Conservation (phyloP, 1,140 invertebrate species). For the Aphaenogaster ashmeadi region DNA sequence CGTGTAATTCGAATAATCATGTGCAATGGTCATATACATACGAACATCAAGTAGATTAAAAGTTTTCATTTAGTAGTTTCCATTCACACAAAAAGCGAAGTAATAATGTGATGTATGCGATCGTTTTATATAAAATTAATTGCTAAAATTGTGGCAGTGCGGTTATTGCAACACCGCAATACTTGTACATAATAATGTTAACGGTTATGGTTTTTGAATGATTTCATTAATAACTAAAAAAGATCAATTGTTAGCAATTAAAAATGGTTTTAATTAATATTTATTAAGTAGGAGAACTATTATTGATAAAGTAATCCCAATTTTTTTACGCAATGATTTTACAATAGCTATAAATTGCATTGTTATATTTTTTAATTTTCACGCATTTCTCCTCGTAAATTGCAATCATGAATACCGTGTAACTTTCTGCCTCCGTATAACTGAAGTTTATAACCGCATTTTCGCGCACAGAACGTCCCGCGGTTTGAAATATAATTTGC, state of each 20-base stretch:
- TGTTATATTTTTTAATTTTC: slow-evolving; percentile 9
- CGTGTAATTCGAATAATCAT: not conserved
- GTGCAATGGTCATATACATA: not conserved
- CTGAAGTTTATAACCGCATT: slow-evolving; percentile 49
- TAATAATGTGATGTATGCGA: not conserved
- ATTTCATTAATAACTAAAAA: slow-evolving; percentile 4
- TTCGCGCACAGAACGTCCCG: slow-evolving; percentile 15
- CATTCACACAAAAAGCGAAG: not conserved
- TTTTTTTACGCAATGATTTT: not conserved
- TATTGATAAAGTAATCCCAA: not conserved
- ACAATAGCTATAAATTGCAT: not conserved
- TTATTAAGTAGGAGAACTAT: not conserved
- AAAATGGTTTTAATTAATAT: not conserved
- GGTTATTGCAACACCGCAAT: slow-evolving; percentile 30
- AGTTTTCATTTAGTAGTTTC: slow-evolving; percentile 1
- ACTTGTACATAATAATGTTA: slow-evolving; percentile 16
- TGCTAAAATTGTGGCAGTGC: not conserved
- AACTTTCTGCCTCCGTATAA: slow-evolving; percentile 5
- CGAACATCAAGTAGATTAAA: slow-evolving; percentile 9
- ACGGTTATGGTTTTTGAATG: not conserved
- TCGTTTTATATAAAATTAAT: slow-evolving; percentile 27
- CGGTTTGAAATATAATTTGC: slow-evolving; percentile 58
- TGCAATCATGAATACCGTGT: slow-evolving; percentile 41
- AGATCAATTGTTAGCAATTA: not conserved
- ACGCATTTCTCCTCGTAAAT: slow-evolving; percentile 15